Conservation (phyloP, 2,113 vertebrate species). For the Columba janthina region DNA sequence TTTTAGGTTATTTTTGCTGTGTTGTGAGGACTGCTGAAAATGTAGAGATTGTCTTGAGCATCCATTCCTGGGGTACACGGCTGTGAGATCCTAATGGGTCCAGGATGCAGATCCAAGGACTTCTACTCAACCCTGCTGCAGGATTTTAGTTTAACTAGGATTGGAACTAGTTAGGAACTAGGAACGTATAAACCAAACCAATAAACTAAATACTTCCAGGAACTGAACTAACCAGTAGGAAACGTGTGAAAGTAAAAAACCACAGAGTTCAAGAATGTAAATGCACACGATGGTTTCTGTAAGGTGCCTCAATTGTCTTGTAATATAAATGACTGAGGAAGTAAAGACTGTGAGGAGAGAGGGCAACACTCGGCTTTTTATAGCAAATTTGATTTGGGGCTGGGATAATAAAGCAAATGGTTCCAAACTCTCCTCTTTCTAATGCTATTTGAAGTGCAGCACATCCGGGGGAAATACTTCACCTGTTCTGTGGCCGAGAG, state of each 20-base stretch:
- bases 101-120: not conserved
- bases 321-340: not conserved
- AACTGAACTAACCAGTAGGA: not conserved
- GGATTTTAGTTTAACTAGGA: not conserved
- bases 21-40: not conserved
- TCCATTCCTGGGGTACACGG: not conserved
- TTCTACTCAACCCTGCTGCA: not conserved
- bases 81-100: not conserved
- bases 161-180: not conserved
- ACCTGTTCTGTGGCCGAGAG: not conserved
- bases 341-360: not conserved
- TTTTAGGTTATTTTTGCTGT: not conserved
- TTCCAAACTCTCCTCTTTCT: constrained; percentile 12
- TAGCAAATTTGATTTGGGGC: constrained; percentile 8
- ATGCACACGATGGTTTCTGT: not conserved
- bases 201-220: not conserved
- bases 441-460: constrained; percentile 37
- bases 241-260: not conserved
- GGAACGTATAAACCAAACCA: not conserved
- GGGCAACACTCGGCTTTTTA: not conserved
- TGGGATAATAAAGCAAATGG: not conserved
- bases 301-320: not conserved
- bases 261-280: not conserved
- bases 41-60: not conserved
- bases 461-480: not conserved